Evolutionary conservation across 2,797 vertebrate genomes (phyloP).

Genomic region (Hyperoplus immaculatus): DNA sequence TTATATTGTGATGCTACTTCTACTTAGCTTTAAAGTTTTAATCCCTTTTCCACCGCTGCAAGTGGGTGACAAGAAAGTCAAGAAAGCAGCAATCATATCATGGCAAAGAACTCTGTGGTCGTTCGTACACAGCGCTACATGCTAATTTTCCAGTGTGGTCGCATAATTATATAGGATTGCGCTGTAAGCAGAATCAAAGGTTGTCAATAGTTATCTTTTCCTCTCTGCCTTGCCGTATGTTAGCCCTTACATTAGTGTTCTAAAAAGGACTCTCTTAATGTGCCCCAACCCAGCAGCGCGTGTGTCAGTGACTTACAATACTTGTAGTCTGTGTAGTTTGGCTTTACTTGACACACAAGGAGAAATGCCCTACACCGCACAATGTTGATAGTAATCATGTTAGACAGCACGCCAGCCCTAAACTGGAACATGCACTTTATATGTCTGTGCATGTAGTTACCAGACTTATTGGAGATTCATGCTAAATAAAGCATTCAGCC

Average conservation of each 20-base stretch:
- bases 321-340: conserved; percentile 8
- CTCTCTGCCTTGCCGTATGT: conserved; percentile 16
- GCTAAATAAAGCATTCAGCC: conserved; percentile 9
- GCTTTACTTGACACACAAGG: conserved; percentile 25
- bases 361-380: conserved; percentile 20
- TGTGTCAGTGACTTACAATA: conserved; percentile 12
- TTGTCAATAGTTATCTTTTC: conserved; percentile 58
- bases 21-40: background rate
- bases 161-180: conserved; percentile 60
- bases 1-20: background rate
- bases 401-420: conserved; percentile 13
- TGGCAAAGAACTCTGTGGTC: conserved; percentile 25
- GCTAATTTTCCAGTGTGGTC: conserved; percentile 60
- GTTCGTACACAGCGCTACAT: conserved; percentile 28
- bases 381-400: conserved; percentile 45
- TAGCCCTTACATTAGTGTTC: conserved; percentile 44
- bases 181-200: conserved; percentile 59
- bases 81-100: conserved; percentile 50
- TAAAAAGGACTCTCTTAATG: conserved; percentile 38
- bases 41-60: background rate
- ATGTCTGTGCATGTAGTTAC: conserved; percentile 4
- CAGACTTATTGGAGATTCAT: background rate
- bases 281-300: background rate
- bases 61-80: conserved; percentile 40
- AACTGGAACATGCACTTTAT: conserved; percentile 33